phyloP scores from a whole-genome alignment of 1,140 invertebrate genomes.

The Parasteatoda tepidariorum region DNA sequence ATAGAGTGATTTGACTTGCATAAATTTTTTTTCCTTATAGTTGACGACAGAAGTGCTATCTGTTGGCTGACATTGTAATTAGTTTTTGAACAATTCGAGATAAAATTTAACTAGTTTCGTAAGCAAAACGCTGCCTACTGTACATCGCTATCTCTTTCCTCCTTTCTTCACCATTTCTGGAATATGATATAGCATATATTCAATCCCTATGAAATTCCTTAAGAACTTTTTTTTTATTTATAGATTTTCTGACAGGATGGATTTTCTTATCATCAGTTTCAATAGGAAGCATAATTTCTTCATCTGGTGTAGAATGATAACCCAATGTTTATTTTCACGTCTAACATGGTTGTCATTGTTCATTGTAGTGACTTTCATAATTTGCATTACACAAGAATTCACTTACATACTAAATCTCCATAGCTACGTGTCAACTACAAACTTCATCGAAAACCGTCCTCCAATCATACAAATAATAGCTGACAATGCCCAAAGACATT shows the following conservation, averaged over 20 bases:
- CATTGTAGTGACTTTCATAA: constrained; percentile 1
- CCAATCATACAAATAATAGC: background rate
- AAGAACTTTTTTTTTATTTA: background rate
- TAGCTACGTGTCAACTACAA: constrained; percentile 17
- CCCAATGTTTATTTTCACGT: constrained; percentile 19
- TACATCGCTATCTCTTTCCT: too few species aligned
- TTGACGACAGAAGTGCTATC: too few species aligned
- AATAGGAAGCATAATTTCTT: background rate
- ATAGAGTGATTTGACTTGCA: too few species aligned
- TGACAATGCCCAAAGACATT: background rate
- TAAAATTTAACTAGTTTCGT: too few species aligned
- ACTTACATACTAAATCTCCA: constrained; percentile 30
- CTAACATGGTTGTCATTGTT: constrained; percentile 1
- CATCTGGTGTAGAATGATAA: background rate
- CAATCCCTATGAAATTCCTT: too few species aligned
- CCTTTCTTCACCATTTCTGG: too few species aligned
- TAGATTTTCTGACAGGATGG: background rate
- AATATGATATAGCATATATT: too few species aligned
- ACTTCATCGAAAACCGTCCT: background rate
- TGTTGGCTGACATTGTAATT: too few species aligned
- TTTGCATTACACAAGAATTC: constrained; percentile 28
- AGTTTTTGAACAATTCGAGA: too few species aligned
- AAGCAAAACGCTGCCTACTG: too few species aligned
- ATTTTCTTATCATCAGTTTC: background rate
- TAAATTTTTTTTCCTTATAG: too few species aligned